Base-by-base conservation (phyloP, 92 coral and sea anemone species). In the Epizoanthus illoricatus region DNA sequence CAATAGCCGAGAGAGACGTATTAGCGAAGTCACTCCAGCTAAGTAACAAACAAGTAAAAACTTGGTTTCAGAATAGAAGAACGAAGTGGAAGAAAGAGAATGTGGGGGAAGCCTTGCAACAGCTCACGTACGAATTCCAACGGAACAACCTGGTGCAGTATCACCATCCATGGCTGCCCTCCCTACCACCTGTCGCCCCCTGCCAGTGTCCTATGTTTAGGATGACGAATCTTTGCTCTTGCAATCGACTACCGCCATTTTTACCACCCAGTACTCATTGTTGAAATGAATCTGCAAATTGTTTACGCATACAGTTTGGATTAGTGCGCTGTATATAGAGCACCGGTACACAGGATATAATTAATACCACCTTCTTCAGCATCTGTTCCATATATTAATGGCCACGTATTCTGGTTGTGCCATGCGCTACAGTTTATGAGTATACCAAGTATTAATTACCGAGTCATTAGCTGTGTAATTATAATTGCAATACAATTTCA, bases 61-160 rank as follows among this genome's bases (percentile, higher is more conserved):
- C 99, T 15, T 97, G 99, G 99, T 97, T 97, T 75, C 99, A 97
- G 65, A 97, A 97, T 65, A 92, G 99, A 21, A 87, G 99, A 63
- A 97, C 99, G 6, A 97, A 97, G 82, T 97, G 99, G 99, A 97
- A 97, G 59, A 84, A 98, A 76, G 99, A 97, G 76, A 94, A 94
- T 58, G 95, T 97, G 21, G 99, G 99, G 1, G 99, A 97, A 54
- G 98, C 97, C 5, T 85, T 93, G 67, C 82, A 78, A 42, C 99
- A 97, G 76, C 87, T 94, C 21, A 90, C 94, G 81, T 93, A 93
- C 69, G 97, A 93, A 82, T 90, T 93, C 57, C 97, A 93, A 52
- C 85, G 94, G 19, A 93, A 89, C 41, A 88, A 87, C 19, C 86
- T 92, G 59, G 89, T 92, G 42, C 94, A 91, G 58, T 93, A 88